A percentile compares a stretch with the other conserved stretches of the same genome.
Conservation (phyloP, 2,888 invertebrate species). For the Nephrocerus scutellatus region DNA sequence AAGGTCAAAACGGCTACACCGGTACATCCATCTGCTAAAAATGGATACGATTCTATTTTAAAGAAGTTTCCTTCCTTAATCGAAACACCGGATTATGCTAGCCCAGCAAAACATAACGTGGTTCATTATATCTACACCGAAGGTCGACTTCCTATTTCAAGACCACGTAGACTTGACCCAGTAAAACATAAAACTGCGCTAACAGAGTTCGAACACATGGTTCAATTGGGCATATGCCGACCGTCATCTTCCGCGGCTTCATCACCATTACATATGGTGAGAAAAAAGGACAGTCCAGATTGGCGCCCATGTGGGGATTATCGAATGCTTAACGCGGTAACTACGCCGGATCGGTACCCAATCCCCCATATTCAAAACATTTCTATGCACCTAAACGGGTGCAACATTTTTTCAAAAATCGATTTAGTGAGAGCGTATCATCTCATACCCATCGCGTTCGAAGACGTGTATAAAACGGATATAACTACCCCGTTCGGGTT, state of each 20-base stretch:
- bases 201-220: conserved; percentile 18
- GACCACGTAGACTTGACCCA: conserved; percentile 15
- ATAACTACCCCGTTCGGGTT: conserved; percentile 39
- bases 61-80: too few species aligned
- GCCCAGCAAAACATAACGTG: too few species aligned
- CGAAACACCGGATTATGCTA: too few species aligned
- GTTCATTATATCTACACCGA: conserved; percentile 16
- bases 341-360: conserved; percentile 17
- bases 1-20: too few species aligned
- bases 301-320: conserved; percentile 20
- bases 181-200: conserved; percentile 17
- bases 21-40: too few species aligned
- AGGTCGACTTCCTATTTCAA: conserved; percentile 16
- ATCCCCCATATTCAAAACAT: conserved; percentile 19
- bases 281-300: conserved; percentile 15
- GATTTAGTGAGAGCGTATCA: conserved; percentile 19
- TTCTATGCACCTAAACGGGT: conserved; percentile 12
- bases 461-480: conserved; percentile 19
- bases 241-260: conserved; percentile 20
- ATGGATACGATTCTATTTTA: too few species aligned
- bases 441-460: conserved; percentile 15
- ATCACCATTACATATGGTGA: conserved; percentile 20
- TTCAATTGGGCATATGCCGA: conserved; percentile 20
- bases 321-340: conserved; percentile 17
- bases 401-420: conserved; percentile 16